A percentile compares a stretch with the other conserved stretches of the same genome.
phyloP scores from a whole-genome alignment of 2,797 vertebrate species.

The Remorina albescens region DNA sequence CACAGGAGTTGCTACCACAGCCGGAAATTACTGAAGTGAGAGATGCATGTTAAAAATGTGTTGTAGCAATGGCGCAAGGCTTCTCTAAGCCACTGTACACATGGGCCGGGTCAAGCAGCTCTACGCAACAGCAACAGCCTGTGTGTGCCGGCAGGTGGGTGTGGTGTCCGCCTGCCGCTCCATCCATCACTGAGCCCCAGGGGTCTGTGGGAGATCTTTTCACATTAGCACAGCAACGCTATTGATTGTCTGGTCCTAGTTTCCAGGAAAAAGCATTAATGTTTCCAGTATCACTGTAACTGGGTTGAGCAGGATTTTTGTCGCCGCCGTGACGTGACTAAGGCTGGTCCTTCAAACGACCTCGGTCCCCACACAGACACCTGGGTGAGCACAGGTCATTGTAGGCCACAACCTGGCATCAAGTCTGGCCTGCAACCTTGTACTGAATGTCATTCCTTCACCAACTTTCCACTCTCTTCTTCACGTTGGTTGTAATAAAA shows the following conservation, averaged over 20 bases:
- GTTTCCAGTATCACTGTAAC: conserved; percentile 45
- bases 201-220: conserved; percentile 50
- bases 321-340: conserved; percentile 15
- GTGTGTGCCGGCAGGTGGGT: conserved; percentile 56
- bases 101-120: neutral
- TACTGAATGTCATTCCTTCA: too few relatives aligned
- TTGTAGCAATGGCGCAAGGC: conserved; percentile 40
- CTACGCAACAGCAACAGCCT: conserved; percentile 19
- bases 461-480: too few relatives aligned
- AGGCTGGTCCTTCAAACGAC: conserved; percentile 37
- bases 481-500: too few relatives aligned
- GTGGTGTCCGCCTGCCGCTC: conserved; percentile 27
- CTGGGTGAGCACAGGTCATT: too few relatives aligned
- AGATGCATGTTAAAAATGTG: neutral
- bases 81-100: conserved; percentile 25
- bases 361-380: conserved; percentile 2
- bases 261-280: conserved; percentile 42
- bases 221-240: conserved; percentile 52
- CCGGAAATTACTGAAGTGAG: conserved; percentile 34
- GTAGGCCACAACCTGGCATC: too few relatives aligned
- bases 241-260: conserved; percentile 65
- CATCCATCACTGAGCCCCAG: conserved; percentile 40
- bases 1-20: conserved; percentile 1
- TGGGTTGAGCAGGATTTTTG: conserved; percentile 1
- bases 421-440: too few relatives aligned